Base-by-base conservation (phyloP, 1,140 invertebrate genomes). In the Drosophila insularis region DNA sequence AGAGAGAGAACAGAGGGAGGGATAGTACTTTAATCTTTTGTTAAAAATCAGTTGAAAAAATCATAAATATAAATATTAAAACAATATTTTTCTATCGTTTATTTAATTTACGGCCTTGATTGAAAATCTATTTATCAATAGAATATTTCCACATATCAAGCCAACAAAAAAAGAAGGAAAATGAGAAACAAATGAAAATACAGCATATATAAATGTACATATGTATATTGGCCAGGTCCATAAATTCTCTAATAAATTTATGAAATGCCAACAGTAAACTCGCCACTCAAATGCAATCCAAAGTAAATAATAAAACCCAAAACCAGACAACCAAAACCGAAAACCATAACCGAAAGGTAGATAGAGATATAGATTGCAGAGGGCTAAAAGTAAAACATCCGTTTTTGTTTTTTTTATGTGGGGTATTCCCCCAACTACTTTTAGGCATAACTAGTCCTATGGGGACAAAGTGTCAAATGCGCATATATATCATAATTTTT, bases 221-320 rank as follows among this genome's bases (percentile, higher is more conserved):
- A 4, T 23, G 23, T 23, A 23, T 39, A 37, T 40, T 81, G 79
- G 63, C 68, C 40, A 64, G 64, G 66, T 71, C 71, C 71, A 86
- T 86, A 86, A 86, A 86, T 86, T 81, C 35, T 43, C 61, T 68
- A 78, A 72, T 65, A 87, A 81, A 84, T 85, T 80, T 80, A 74
- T 72, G 55, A 73, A 53, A 37, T 43, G 32, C 55, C 13, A 27
- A 62, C 40, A 58, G 63, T 32, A 59, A 76, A 37, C 63, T 59
- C 39, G n/a, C 58, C 53, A 68, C 68, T 43, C 35, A 39, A 61
- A 53, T 74, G 75, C 70, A 68, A 43, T 62, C 58, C 65, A 67
- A 68, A 62, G 35, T 59, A 84, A 84, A 84, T 76, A 84, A 35
- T 35, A 14, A 31, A 21, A 17, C 43, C 14, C 4, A 17, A 50